Evolutionary conservation across 1,140 invertebrate genomes (phyloP).

Genomic region (Portunus trituberculatus): DNA sequence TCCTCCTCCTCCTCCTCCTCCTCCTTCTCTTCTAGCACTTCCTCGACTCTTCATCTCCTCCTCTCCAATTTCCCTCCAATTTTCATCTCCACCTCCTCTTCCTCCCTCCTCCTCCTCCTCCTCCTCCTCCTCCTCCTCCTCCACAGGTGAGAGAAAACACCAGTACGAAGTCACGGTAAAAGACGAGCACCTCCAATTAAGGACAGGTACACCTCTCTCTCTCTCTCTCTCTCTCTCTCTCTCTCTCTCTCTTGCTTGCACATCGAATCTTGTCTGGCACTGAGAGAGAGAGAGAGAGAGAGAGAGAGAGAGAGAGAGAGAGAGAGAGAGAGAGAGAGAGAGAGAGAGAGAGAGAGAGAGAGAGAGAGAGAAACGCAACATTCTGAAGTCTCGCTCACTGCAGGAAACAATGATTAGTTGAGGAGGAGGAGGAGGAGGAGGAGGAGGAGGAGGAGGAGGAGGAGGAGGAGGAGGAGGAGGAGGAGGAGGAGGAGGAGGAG

Average conservation of each 20-base stretch:
- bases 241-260: conserved; percentile 4
- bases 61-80: background rate
- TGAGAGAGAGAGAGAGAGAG: no score
- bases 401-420: no score
- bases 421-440: no score
- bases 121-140: background rate
- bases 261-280: background rate
- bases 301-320: no score
- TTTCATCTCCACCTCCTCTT: background rate
- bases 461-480: no score
- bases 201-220: background rate
- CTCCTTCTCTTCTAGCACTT: background rate
- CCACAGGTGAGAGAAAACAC: background rate
- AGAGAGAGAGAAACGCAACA: no score
- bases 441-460: no score
- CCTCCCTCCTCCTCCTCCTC: background rate
- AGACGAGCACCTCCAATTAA: background rate
- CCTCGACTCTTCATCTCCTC: background rate
- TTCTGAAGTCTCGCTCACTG: no score
- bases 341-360: no score
- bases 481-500: no score
- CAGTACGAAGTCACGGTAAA: background rate
- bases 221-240: background rate
- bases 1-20: background rate
- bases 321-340: no score